Base-by-base conservation (phyloP, 1,140 invertebrate genomes). In the Calephelis nemesis region DNA sequence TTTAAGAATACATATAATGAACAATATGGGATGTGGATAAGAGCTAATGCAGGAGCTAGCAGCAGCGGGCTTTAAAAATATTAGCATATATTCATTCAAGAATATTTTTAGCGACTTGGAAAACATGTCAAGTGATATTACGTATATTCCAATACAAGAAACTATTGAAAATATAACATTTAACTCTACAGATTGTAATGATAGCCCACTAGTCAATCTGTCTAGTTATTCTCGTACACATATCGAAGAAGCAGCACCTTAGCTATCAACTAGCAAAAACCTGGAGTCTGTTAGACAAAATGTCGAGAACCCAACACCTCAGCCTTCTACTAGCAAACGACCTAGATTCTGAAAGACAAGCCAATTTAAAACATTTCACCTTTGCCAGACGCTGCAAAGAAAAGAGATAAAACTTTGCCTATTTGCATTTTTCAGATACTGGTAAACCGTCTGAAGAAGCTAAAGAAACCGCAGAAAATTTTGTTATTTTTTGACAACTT, bases 1-100 rank as follows among this genome's bases (percentile, higher is more conserved):
- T 85, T 88, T 19, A 90, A 85, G 79, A 50, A 79, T 70, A 77
- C 78, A 9, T 92, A 85, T 63, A 72, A 77, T 42, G 47, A 75
- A 68, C 62, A 47, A 60, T 77, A 77, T 67, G 72, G 65, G 39
- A 30, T 81, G 77, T 81, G 79, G 75, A 84, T 90, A 74, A 77
- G 79, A 75, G 15, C 65, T 45, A 83, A 86, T 72, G 48, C 79
- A 73, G 77, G 76, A 40, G 19, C 47, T 48, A 15, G 84, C 79
- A 63, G 70, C 47, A 54, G 69, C 69, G 70, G 80, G 79, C 45
- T 87, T 87, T 54, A 78, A 72, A 74, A 84, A 76, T 66, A 82
- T 81, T 19, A 78, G 79, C 63, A 87, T 84, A 30, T 49, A 76
- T 63, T 81, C 79, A 63, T 85, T 79, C 62, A 65, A 82, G 62